Evolutionary conservation across 1,140 invertebrate species (phyloP), one percentile per base, ranked within the genome.

Genomic region (Bombus cullumanus): DNA sequence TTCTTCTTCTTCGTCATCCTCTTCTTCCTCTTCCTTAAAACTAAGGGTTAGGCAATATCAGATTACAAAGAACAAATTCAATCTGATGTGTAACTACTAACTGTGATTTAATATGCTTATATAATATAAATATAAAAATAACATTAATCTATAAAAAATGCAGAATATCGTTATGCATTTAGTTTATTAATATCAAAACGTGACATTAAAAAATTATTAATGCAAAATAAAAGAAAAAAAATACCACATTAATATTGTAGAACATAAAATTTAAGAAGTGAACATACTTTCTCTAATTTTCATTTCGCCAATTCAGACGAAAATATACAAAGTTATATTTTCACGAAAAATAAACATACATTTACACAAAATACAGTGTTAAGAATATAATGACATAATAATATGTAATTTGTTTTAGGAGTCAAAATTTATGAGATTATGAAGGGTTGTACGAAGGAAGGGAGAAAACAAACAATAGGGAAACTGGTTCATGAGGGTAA

Each of bases 21-120:
- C 22, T 87, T 75, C 31, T 87, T 81, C 39, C 86, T 90, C 91
- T 64, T 91, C 94, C 93, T 95, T 94, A 85, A 92, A 95, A 94
- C 95, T 95, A 92, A 94, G 77, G 86, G 93, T 95, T 92, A 93
- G 88, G 91, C 93, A 94, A 95, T 93, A 95, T 95, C 94, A 95
- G 94, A 95, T 95, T 93, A 95, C 94, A 95, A 92, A 95, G 93
- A 95, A 95, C 92, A 88, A 90, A 84, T 80, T 87, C 89, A 78
- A 90, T 92, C 78, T 90, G 85, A 92, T 83, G 82, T 66, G 75
- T 86, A 90, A 77, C 74, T 74, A 88, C 34, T 43, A 71, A 83
- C 89, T 88, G 82, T 43, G 43, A 72, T 53, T 81, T 59, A 75
- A 69, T 68, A 62, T 62, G 28, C 57, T 74, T 68, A 59, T 34